Evolutionary conservation across 2,888 invertebrate genomes (phyloP), one percentile per base, ranked within the genome.

Genomic region (Acanthosepion esculentum): DNA sequence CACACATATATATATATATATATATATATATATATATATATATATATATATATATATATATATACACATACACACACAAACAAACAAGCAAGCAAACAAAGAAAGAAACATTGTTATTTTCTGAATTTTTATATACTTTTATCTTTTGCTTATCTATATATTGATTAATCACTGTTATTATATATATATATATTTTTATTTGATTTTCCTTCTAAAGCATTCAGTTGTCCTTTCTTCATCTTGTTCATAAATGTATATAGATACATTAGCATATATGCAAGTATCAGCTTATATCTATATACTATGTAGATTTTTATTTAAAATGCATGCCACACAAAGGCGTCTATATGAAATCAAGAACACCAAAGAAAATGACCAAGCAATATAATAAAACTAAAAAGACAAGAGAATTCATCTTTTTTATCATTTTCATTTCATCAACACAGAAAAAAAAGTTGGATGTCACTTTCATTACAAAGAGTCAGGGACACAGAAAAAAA

Each of bases 321-420:
- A 78, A 78, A 78, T 78, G 78, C 33, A 18, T 78, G 78, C n/a
- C n/a, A 33, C 78, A n/a, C 78, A 78, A 78, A 78, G n/a, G 78
- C n/a, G n/a, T n/a, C n/a, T n/a, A 78, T 78, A 78, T 78, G 78
- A 78, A 78, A 78, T 78, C 78, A 78, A 78, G n/a, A 78, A 78
- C n/a, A 78, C n/a, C n/a, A 78, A 78, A 78, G 78, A 78, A 78
- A 78, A n/a, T 78, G n/a, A 33, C 78, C 15, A 78, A 33, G n/a
- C n/a, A 33, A 78, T n/a, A 33, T n/a, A 78, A n/a, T n/a, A n/a
- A 12, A n/a, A 78, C 3, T n/a, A 78, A 78, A n/a, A 78, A 78
- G 33, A 78, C 20, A n/a, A 78, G 12, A 33, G n/a, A n/a, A n/a
- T n/a, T 41, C 41, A 41, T 41, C 41, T 41, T 18, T n/a, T 78